These are phyloP conservation scores for Lasioglossum zephyrum DNA, from an alignment of 2,888 invertebrate genomes.

Conservation along the genomic window DNA sequence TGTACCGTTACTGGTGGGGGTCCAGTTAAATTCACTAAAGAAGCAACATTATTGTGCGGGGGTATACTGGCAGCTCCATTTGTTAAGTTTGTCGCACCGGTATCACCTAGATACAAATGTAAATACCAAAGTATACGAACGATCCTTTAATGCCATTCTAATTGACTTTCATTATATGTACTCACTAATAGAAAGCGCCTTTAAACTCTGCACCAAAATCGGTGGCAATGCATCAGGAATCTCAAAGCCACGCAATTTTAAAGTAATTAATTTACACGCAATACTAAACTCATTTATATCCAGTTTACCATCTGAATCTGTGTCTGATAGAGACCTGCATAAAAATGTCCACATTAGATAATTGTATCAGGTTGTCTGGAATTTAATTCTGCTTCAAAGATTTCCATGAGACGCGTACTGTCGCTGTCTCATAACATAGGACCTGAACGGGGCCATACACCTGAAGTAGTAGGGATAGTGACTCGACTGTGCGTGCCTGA, in stretches of 20 bases:
- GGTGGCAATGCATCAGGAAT: slow-evolving; percentile 95
- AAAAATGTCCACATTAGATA: slow-evolving; percentile 7
- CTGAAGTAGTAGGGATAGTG: too few relatives aligned
- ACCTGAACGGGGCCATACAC: too few relatives aligned
- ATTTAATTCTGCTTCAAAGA: neutral
- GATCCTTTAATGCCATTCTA: neutral
- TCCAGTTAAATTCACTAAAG: slow-evolving; percentile 70
- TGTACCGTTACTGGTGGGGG: slow-evolving; percentile 56
- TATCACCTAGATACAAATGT: slow-evolving; percentile 46
- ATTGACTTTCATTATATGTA: neutral
- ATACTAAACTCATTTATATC: slow-evolving; percentile 98
- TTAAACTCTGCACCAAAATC: slow-evolving; percentile 89
- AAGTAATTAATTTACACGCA: slow-evolving; percentile 97
- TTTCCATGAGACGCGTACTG: neutral
- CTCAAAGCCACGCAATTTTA: slow-evolving; percentile 96
- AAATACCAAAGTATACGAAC: neutral
- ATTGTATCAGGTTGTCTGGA: neutral
- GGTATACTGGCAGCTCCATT: slow-evolving; percentile 63
- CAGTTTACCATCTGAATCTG: slow-evolving; percentile 98
- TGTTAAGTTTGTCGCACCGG: slow-evolving; percentile 44
- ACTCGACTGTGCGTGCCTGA: too few relatives aligned
- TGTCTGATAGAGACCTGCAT: slow-evolving; percentile 93
- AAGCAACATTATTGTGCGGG: slow-evolving; percentile 59
- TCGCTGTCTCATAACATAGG: too few relatives aligned
- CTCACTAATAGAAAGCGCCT: slow-evolving; percentile 85